A percentile compares a stretch with the other conserved stretches of the same genome.
These are phyloP conservation scores for Muscicapa comitata DNA, from an alignment of 2,797 vertebrate genomes.

Conservation along the genomic window DNA sequence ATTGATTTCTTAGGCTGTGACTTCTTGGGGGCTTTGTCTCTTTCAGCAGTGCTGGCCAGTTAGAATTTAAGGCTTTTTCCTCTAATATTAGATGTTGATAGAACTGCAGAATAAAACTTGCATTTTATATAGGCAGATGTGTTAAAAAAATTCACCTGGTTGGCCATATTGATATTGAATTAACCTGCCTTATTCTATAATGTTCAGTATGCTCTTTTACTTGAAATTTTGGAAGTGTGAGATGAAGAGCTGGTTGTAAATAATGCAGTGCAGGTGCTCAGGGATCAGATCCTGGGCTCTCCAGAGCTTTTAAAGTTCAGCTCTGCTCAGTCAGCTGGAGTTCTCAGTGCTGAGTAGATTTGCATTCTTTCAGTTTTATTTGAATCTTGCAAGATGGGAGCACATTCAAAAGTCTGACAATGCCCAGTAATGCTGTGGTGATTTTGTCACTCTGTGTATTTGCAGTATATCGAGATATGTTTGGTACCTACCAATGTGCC, in stretches of 20 bases:
- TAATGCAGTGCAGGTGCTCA: not conserved
- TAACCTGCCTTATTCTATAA: not conserved
- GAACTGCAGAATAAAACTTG: not conserved
- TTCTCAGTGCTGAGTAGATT: not conserved
- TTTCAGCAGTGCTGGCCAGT: not conserved
- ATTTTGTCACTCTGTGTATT: not conserved
- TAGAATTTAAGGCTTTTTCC: not conserved
- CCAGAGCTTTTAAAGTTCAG: not conserved
- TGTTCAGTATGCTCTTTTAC: fast-evolving
- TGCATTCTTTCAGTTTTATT: not conserved
- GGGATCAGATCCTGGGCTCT: not conserved
- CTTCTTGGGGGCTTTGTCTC: not conserved
- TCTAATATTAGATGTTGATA: not conserved
- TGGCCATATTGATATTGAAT: fast-evolving
- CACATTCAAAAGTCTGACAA: not conserved
- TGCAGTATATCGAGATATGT: not conserved
- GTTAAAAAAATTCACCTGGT: not conserved
- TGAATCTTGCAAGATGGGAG: not conserved
- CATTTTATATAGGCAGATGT: fast-evolving
- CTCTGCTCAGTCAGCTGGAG: not conserved
- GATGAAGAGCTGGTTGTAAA: not conserved
- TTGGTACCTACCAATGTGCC: fast-evolving
- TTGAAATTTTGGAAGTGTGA: not conserved
- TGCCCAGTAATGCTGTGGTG: not conserved
- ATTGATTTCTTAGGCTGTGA: not conserved